A percentile compares a stretch with the other conserved stretches of the same genome.
These are phyloP conservation scores for Danio choprae DNA, from an alignment of 2,797 vertebrate species.

Conservation along the genomic window DNA sequence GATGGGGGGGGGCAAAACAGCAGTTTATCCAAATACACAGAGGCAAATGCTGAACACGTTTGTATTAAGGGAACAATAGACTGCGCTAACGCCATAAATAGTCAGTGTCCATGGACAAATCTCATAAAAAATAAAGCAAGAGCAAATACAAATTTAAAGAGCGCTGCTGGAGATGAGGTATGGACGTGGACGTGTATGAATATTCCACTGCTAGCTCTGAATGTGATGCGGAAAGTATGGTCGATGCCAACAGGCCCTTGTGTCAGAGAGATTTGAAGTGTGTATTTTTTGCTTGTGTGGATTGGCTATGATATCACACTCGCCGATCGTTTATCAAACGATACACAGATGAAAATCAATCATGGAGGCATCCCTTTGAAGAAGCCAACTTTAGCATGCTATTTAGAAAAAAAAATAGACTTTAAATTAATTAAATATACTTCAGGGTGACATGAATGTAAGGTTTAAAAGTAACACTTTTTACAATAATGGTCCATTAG, in stretches of 20 bases:
- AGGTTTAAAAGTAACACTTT: too few relatives aligned
- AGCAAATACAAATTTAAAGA: conserved; percentile 25
- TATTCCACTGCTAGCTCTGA: conserved; percentile 9
- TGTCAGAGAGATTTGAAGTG: conserved; percentile 16
- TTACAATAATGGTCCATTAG: too few relatives aligned
- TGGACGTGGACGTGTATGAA: conserved; percentile 38
- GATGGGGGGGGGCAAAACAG: conserved; percentile 10
- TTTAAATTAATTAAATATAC: too few relatives aligned
- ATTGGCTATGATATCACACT: too few relatives aligned
- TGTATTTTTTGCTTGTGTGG: too few relatives aligned
- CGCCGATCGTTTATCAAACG: too few relatives aligned
- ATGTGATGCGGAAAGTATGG: conserved; percentile 33
- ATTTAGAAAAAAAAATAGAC: too few relatives aligned
- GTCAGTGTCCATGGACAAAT: conserved; percentile 35
- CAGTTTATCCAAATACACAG: conserved; percentile 54
- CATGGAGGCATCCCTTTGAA: too few relatives aligned
- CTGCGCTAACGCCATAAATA: conserved; percentile 44
- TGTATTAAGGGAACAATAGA: conserved; percentile 46
- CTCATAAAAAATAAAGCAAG: conserved; percentile 23
- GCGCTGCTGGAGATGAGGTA: conserved; percentile 31
- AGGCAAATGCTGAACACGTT: conserved; percentile 22
- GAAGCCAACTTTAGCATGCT: too few relatives aligned
- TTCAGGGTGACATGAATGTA: too few relatives aligned
- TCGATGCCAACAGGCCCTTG: conserved; percentile 35
- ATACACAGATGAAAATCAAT: too few relatives aligned